phyloP scores from a whole-genome alignment of 2,888 invertebrate genomes.

The Sipunculus nudus region DNA sequence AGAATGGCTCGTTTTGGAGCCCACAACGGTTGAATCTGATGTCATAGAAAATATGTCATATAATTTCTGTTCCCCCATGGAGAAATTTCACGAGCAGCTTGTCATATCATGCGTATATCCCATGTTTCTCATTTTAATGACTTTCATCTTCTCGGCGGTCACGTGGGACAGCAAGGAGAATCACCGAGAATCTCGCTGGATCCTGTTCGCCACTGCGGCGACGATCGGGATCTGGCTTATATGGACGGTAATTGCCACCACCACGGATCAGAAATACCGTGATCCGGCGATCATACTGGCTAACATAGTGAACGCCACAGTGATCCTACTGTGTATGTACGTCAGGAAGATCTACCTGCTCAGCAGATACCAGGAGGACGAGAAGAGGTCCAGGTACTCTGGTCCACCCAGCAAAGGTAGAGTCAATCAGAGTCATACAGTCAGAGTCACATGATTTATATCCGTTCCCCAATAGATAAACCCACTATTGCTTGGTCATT shows the following conservation, averaged over 20 bases:
- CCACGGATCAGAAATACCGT: constrained; percentile 56
- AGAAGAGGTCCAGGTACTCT: constrained; percentile 17
- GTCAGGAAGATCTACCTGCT: constrained; percentile 64
- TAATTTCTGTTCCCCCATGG: not conserved
- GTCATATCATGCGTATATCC: constrained; percentile 66
- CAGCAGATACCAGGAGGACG: constrained; percentile 51
- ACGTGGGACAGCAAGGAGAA: constrained; percentile 64
- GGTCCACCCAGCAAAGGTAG: no score
- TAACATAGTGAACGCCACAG: constrained; percentile 64
- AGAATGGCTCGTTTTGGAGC: constrained; percentile 67
- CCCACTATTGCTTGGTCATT: no score
- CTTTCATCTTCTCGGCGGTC: constrained; percentile 62
- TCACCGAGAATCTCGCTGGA: constrained; percentile 65
- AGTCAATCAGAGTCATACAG: no score
- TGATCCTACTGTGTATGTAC: constrained; percentile 64
- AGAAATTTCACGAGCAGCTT: constrained; percentile 63
- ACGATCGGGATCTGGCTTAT: constrained; percentile 63
- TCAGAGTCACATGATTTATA: no score
- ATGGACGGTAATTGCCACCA: constrained; percentile 63
- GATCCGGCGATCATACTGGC: constrained; percentile 65
- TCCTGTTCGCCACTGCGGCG: constrained; percentile 61
- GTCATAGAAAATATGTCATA: not conserved
- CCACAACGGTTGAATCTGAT: constrained; percentile 55
- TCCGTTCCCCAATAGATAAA: no score
- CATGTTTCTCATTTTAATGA: constrained; percentile 65